Percentiles rank a stretch among this genome's conserved stretches.
Conservation (phyloP, 37 sponge, comb jelly and placozoan species). For the Axinella damicornis region DNA sequence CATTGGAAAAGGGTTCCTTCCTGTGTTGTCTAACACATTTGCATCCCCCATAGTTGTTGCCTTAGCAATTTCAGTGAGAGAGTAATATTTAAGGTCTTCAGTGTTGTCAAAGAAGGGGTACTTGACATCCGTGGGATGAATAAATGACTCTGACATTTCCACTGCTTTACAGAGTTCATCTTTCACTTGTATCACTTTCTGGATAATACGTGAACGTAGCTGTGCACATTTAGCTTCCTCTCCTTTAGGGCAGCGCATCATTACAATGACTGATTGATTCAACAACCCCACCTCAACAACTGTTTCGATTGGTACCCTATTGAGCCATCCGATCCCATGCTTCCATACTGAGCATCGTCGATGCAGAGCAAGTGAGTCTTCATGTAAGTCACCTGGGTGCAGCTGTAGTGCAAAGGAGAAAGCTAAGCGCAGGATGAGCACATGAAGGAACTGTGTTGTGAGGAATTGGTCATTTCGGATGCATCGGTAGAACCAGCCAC, state of each 20-base stretch:
- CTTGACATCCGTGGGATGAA: background rate
- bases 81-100: background rate
- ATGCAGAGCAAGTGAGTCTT: background rate
- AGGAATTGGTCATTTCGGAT: background rate
- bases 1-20: background rate
- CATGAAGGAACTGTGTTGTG: slow-evolving; percentile 34
- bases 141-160: background rate
- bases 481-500: slow-evolving; percentile 9
- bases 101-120: background rate
- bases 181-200: background rate
- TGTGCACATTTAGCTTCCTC: background rate
- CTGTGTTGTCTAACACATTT: background rate
- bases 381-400: background rate
- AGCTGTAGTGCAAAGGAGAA: background rate
- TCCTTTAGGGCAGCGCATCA: slow-evolving; percentile 25
- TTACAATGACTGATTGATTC: background rate
- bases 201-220: background rate
- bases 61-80: background rate
- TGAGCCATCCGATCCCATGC: slow-evolving; percentile 27
- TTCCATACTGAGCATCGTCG: slow-evolving; percentile 33
- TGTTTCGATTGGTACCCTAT: background rate
- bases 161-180: background rate
- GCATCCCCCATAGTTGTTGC: background rate
- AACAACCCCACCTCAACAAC: slow-evolving; percentile 24
- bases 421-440: slow-evolving; percentile 23